Percentiles rank a stretch among this genome's conserved stretches.
Evolutionary conservation across 2,888 invertebrate species (phyloP).

Genomic region (Copidosoma aretas): DNA sequence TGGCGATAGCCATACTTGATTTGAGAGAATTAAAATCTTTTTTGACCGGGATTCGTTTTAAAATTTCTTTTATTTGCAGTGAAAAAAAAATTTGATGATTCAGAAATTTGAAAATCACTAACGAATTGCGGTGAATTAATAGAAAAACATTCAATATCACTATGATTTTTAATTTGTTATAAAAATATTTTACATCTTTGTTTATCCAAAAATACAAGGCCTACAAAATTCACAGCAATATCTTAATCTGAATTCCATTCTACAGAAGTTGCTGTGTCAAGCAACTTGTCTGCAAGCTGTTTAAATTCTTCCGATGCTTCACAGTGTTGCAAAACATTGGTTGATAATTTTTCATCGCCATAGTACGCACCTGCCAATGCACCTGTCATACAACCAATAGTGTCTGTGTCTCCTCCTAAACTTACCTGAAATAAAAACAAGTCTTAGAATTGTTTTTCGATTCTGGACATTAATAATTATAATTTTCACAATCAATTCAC

Average conservation of each 20-base stretch:
- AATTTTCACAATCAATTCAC: constrained; percentile 44
- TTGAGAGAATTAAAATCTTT: too few relatives aligned
- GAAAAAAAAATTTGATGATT: too few relatives aligned
- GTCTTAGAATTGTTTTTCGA: constrained; percentile 14
- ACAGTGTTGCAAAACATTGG: constrained; percentile 67
- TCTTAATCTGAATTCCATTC: constrained; percentile 25
- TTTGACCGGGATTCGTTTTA: too few relatives aligned
- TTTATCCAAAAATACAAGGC: too few relatives aligned
- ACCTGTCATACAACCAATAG: constrained; percentile 78
- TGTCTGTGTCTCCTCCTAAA: constrained; percentile 80
- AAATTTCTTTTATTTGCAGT: too few relatives aligned
- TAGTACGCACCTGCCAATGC: constrained; percentile 74
- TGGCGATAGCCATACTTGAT: too few relatives aligned
- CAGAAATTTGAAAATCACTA: too few relatives aligned
- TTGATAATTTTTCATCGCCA: constrained; percentile 67
- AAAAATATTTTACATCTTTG: too few relatives aligned
- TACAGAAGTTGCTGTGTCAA: constrained; percentile 44
- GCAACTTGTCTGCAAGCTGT: constrained; percentile 66
- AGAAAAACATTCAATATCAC: too few relatives aligned
- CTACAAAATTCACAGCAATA: too few relatives aligned
- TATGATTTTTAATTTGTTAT: too few relatives aligned
- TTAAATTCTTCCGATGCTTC: constrained; percentile 67
- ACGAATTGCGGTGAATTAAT: too few relatives aligned
- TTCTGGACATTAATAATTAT: constrained; percentile 3
- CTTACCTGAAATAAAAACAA: constrained; percentile 62